phyloP scores from a whole-genome alignment of 1,140 invertebrate species.

The Papilio polytes region DNA sequence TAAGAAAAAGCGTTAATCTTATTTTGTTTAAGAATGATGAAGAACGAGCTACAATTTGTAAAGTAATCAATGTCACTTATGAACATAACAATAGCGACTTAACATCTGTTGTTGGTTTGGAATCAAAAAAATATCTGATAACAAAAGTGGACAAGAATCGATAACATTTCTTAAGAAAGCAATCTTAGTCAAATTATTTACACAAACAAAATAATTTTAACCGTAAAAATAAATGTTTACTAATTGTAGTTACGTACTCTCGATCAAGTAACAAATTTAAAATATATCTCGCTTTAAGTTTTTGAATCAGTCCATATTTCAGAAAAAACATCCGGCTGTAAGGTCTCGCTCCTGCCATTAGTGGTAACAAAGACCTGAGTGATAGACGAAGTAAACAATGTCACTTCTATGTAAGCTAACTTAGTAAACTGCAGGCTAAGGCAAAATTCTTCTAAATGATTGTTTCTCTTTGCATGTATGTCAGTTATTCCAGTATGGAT shows the following conservation, averaged over 20 bases:
- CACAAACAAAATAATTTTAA: background rate
- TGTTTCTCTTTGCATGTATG: no score
- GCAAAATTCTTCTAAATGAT: background rate
- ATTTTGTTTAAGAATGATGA: background rate
- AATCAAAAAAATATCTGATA: background rate
- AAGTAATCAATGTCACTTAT: no score
- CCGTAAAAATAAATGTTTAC: background rate
- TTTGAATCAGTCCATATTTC: background rate
- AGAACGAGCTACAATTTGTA: no score
- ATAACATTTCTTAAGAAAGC: background rate
- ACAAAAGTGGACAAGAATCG: background rate
- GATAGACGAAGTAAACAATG: slow-evolving; percentile 18
- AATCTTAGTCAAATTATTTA: background rate
- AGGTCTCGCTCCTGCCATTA: slow-evolving; percentile 28
- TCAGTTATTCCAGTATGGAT: no score
- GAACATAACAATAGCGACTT: no score
- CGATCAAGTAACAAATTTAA: background rate
- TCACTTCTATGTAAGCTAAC: slow-evolving; percentile 7
- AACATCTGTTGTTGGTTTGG: no score
- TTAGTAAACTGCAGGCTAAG: background rate
- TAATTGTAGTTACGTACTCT: background rate
- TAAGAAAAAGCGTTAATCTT: background rate
- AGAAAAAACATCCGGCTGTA: slow-evolving; percentile 25
- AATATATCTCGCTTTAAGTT: background rate
- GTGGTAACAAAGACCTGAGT: slow-evolving; percentile 24